Evolutionary conservation across 2,113 vertebrate genomes (phyloP).

Genomic region (Onychorhynchus coronatus): DNA sequence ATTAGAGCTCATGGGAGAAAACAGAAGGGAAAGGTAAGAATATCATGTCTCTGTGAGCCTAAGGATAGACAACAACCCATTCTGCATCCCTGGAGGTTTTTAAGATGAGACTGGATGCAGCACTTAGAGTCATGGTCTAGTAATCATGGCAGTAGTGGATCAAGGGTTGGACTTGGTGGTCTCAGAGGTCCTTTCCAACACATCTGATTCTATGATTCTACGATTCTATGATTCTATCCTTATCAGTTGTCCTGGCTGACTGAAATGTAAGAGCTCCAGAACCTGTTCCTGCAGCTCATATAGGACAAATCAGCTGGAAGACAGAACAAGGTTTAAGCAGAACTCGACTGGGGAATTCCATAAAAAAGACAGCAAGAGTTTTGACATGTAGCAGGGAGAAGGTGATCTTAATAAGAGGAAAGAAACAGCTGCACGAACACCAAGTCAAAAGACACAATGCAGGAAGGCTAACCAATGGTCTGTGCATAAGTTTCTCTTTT

Average conservation of each 20-base stretch:
- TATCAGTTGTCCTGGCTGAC: not conserved
- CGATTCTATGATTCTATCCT: too few species aligned
- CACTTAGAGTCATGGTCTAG: too few species aligned
- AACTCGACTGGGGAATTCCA: not conserved
- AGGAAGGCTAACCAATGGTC: not conserved
- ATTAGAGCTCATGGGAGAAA: not conserved
- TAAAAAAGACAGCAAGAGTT: not conserved
- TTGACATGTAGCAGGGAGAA: not conserved
- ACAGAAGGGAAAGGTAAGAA: not conserved
- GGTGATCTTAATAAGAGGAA: not conserved
- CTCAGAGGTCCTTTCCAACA: too few species aligned
- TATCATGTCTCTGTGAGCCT: not conserved
- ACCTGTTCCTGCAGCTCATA: not conserved
- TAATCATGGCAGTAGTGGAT: too few species aligned
- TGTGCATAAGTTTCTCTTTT: not conserved
- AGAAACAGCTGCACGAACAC: not conserved
- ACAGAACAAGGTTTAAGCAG: not conserved
- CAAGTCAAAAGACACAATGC: not conserved
- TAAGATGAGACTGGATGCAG: too few species aligned
- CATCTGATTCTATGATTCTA: too few species aligned
- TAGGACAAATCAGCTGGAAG: not conserved
- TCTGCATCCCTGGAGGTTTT: too few species aligned
- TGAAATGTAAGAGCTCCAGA: not conserved
- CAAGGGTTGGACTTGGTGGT: too few species aligned
- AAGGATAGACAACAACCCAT: not conserved